phyloP scores from a whole-genome alignment of 2,113 vertebrate genomes.

The Antennarius striatus region DNA sequence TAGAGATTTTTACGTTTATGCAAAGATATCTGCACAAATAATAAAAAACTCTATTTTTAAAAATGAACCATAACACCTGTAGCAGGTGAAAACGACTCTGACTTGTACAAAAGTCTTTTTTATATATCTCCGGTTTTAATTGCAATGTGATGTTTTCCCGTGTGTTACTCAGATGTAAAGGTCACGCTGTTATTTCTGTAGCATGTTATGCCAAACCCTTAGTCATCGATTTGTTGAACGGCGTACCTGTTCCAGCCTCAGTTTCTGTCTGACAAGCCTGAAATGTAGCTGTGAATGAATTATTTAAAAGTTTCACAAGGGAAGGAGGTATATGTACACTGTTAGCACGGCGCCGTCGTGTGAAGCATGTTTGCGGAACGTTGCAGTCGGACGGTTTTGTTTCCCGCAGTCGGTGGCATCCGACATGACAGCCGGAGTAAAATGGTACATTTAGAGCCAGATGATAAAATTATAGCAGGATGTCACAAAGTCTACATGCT shows the following conservation, averaged over 20 bases:
- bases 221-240: constrained; percentile 14
- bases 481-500: constrained; percentile 22
- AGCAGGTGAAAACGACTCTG: no score
- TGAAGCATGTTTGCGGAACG: constrained; percentile 22
- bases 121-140: no score
- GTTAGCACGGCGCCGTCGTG: constrained; percentile 30
- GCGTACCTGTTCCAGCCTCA: background rate
- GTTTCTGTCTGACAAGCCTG: constrained; percentile 26
- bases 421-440: constrained; percentile 1
- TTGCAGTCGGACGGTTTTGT: background rate
- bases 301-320: constrained; percentile 48
- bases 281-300: constrained; percentile 53
- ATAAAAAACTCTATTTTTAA: no score
- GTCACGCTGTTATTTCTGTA: constrained; percentile 34
- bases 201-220: background rate
- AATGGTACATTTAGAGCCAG: background rate
- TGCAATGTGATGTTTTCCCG: background rate
- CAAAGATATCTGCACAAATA: no score
- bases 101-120: no score
- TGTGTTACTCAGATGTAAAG: constrained; percentile 20
- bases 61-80: no score
- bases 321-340: background rate
- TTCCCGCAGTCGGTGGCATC: background rate
- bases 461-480: constrained; percentile 12
- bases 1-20: no score